These are phyloP conservation scores for Drosophila quadrilineata DNA, from an alignment of 1,140 invertebrate species.

Conservation along the genomic window DNA sequence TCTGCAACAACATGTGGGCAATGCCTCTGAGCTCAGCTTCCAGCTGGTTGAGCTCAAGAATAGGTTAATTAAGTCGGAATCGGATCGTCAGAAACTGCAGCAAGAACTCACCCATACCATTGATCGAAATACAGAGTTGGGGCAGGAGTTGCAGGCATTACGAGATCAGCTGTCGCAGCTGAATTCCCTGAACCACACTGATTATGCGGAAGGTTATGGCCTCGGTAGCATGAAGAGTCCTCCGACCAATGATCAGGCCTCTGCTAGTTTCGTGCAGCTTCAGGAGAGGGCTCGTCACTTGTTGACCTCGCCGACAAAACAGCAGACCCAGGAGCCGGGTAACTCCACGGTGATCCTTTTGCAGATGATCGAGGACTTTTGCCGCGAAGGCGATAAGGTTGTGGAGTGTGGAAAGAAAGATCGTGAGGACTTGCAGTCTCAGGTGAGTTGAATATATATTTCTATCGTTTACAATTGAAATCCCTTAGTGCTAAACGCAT, in stretches of 20 bases:
- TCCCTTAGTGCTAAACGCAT: slow-evolving; percentile 58
- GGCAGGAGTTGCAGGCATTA: slow-evolving; percentile 82
- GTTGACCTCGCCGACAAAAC: slow-evolving; percentile 69
- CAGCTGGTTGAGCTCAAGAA: slow-evolving; percentile 82
- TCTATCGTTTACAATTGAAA: neutral
- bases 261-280: slow-evolving; percentile 73
- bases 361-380: slow-evolving; percentile 85
- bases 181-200: slow-evolving; percentile 82
- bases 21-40: slow-evolving; percentile 71
- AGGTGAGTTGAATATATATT: slow-evolving; percentile 82
- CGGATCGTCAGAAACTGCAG: slow-evolving; percentile 83
- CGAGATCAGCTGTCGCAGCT: slow-evolving; percentile 82
- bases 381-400: slow-evolving; percentile 84
- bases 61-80: slow-evolving; percentile 82
- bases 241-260: slow-evolving; percentile 40
- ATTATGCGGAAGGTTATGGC: slow-evolving; percentile 84
- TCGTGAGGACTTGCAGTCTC: slow-evolving; percentile 86
- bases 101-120: slow-evolving; percentile 83
- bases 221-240: slow-evolving; percentile 62
- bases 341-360: slow-evolving; percentile 82
- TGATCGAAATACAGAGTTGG: slow-evolving; percentile 83
- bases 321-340: slow-evolving; percentile 68
- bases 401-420: slow-evolving; percentile 85
- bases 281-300: slow-evolving; percentile 83
- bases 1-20: slow-evolving; percentile 56